Conservation (phyloP, 1,140 invertebrate genomes). For the Coptotermes formosanus region DNA sequence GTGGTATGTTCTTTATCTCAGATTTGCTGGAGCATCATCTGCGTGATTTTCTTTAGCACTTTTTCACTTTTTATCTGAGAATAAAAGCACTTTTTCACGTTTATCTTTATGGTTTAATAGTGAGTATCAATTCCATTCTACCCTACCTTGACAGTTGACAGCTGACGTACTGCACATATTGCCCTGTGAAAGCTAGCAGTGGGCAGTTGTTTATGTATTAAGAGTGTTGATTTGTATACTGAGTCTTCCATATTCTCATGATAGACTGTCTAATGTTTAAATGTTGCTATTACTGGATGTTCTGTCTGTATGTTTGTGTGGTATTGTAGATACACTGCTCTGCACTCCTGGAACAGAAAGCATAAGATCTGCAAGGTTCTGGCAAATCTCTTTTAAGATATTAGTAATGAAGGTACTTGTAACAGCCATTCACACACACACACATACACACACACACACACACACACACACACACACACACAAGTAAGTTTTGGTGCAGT, state of each 20-base stretch:
- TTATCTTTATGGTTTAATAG: slow-evolving; percentile 10
- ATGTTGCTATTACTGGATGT: slow-evolving; percentile 1
- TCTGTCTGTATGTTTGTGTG: slow-evolving; percentile 11
- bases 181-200: background rate
- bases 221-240: background rate
- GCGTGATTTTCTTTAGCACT: background rate
- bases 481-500: background rate
- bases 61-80: background rate
- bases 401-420: background rate
- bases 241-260: slow-evolving; percentile 13
- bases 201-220: background rate
- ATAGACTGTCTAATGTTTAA: background rate
- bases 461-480: background rate
- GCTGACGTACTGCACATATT: slow-evolving; percentile 2
- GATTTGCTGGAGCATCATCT: background rate
- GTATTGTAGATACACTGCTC: slow-evolving; percentile 3
- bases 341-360: slow-evolving; percentile 1
- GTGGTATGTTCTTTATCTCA: background rate
- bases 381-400: slow-evolving; percentile 9
- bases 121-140: background rate
- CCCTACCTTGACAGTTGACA: background rate
- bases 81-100: background rate
- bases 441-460: background rate
- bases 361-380: slow-evolving; percentile 4
- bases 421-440: background rate